Percentiles rank a stretch among this genome's conserved stretches.
Conservation (phyloP, 1,140 invertebrate genomes). For the Dolichoris vasculosae region DNA sequence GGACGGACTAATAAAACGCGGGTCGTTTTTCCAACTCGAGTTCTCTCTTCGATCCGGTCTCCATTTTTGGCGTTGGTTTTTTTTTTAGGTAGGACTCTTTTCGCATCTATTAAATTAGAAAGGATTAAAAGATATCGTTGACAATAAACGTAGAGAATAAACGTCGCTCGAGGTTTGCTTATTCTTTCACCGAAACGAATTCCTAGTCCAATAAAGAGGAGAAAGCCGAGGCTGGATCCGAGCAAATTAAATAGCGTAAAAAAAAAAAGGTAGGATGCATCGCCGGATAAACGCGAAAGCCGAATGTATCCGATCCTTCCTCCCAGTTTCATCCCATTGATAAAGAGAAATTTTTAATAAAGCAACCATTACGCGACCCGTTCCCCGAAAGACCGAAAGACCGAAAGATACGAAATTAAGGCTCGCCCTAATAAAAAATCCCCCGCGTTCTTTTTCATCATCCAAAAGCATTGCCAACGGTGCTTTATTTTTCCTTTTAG, state of each 20-base stretch:
- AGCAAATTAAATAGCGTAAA: not conserved
- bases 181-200: not conserved
- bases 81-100: too few species aligned
- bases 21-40: too few species aligned
- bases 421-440: too few species aligned
- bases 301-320: too few species aligned
- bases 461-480: not conserved
- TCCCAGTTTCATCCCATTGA: not conserved
- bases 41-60: too few species aligned
- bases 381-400: too few species aligned
- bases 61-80: too few species aligned
- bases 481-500: not conserved
- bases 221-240: not conserved
- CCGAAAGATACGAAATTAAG: conserved; percentile 13
- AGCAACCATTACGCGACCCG: not conserved
- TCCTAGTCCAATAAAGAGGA: not conserved
- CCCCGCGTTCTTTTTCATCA: not conserved
- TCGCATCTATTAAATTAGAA: too few species aligned
- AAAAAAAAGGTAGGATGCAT: not conserved
- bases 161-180: not conserved
- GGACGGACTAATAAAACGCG: too few species aligned
- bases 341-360: conserved; percentile 28
- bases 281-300: not conserved
- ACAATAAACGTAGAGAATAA: not conserved
- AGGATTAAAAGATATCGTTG: too few species aligned